phyloP scores from a whole-genome alignment of 2,113 vertebrate species.

The Thoracochromis brauschi region DNA sequence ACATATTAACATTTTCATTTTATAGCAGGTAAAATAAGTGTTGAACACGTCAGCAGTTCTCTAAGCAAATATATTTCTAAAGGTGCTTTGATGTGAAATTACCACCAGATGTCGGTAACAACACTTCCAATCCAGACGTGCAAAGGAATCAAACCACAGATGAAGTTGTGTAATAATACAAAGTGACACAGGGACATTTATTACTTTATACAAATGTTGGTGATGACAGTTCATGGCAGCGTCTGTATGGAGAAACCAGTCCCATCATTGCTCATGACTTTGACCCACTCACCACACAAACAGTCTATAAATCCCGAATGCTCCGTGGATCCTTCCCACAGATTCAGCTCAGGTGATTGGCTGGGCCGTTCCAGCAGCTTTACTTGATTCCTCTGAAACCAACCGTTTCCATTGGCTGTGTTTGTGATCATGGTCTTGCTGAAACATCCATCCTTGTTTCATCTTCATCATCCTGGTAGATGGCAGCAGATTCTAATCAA shows the following conservation, averaged over 20 bases:
- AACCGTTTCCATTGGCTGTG: neutral
- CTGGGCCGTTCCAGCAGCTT: neutral
- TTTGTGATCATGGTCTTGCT: neutral
- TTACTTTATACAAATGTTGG: neutral
- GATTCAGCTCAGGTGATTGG: neutral
- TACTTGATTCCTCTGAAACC: neutral
- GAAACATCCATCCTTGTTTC: neutral
- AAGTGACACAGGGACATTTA: neutral
- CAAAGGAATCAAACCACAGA: no score
- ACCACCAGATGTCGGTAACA: no score
- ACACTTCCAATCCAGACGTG: no score
- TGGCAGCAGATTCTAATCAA: neutral
- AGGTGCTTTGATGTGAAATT: no score
- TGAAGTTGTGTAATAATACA: no score
- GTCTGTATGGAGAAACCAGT: neutral
- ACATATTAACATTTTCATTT: no score
- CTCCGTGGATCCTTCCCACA: neutral
- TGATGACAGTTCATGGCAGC: neutral
- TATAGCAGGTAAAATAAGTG: no score
- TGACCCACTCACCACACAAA: neutral
- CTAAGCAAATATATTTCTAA: no score
- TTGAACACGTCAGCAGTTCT: no score
- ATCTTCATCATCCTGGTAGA: neutral
- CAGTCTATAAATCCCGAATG: accelerated
- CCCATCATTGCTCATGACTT: neutral